Evolutionary conservation across 2,888 invertebrate species (phyloP).

Genomic region (Drosophila atripex): DNA sequence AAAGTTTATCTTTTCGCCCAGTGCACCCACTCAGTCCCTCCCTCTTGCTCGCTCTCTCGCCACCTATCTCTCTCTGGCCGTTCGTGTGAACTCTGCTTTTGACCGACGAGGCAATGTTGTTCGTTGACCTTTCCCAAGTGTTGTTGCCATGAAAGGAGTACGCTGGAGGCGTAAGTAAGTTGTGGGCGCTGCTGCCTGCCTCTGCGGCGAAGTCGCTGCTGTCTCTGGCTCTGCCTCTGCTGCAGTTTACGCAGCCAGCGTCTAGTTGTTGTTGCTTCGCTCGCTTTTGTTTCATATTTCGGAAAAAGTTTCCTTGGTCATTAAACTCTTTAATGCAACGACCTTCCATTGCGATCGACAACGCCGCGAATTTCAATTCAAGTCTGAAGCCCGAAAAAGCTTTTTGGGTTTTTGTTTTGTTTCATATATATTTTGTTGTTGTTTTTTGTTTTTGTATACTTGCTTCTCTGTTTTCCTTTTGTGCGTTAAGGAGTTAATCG

Average conservation of each 20-base stretch:
- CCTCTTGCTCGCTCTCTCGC: slow-evolving; percentile 29
- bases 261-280: slow-evolving; percentile 40
- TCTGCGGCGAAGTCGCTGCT: slow-evolving; percentile 18
- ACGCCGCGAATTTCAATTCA: slow-evolving; percentile 73
- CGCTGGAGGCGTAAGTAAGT: slow-evolving; percentile 55
- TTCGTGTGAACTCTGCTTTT: slow-evolving; percentile 78
- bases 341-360: slow-evolving; percentile 63
- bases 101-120: slow-evolving; percentile 78
- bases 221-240: slow-evolving; percentile 25
- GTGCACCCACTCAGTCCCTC: slow-evolving; percentile 30
- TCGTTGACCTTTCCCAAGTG: slow-evolving; percentile 77
- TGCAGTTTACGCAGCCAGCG: slow-evolving; percentile 54
- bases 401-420: slow-evolving; percentile 34
- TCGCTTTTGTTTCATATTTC: slow-evolving; percentile 73
- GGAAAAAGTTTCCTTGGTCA: slow-evolving; percentile 76
- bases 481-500: slow-evolving; percentile 57
- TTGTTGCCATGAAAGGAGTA: slow-evolving; percentile 73
- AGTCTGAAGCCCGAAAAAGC: slow-evolving; percentile 34
- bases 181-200: slow-evolving; percentile 51
- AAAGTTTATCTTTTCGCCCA: slow-evolving; percentile 8
- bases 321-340: slow-evolving; percentile 77
- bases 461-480: slow-evolving; percentile 20
- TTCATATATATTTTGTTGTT: slow-evolving; percentile 20
- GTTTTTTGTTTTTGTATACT: too few species aligned
- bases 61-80: slow-evolving; percentile 30